Conservation (phyloP, 2,888 invertebrate genomes). For the Drosophila anceps region DNA sequence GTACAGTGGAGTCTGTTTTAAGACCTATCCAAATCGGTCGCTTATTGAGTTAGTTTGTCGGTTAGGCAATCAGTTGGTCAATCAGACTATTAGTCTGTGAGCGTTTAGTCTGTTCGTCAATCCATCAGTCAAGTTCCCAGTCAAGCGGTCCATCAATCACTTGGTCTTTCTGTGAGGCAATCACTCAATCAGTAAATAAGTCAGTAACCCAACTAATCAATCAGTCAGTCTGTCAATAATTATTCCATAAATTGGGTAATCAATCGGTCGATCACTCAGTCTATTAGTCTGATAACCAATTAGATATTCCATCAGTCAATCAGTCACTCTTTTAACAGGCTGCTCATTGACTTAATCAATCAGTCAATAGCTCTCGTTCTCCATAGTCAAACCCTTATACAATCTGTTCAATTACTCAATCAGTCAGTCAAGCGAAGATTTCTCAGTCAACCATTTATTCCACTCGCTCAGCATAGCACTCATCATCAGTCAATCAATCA, state of each 20-base stretch:
- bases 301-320: background rate
- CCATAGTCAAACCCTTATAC: background rate
- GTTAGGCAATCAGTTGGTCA: background rate
- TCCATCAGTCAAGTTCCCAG: background rate
- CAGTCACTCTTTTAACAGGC: too few relatives aligned
- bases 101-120: background rate
- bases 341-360: too few relatives aligned
- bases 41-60: background rate
- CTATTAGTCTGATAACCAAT: too few relatives aligned
- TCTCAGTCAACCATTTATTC: background rate
- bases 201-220: too few relatives aligned
- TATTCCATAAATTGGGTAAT: too few relatives aligned
- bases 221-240: too few relatives aligned
- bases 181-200: too few relatives aligned
- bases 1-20: too few relatives aligned
- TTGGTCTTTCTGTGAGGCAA: too few relatives aligned
- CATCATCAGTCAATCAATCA: background rate
- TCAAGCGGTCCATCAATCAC: background rate
- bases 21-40: background rate
- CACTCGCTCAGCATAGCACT: background rate
- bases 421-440: background rate
- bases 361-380: too few relatives aligned
- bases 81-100: background rate
- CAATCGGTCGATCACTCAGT: too few relatives aligned
- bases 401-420: background rate